Percentiles rank a stretch among this genome's conserved stretches.
Conservation (phyloP, 2,113 vertebrate genomes). For the Cyprinodon tularosa region DNA sequence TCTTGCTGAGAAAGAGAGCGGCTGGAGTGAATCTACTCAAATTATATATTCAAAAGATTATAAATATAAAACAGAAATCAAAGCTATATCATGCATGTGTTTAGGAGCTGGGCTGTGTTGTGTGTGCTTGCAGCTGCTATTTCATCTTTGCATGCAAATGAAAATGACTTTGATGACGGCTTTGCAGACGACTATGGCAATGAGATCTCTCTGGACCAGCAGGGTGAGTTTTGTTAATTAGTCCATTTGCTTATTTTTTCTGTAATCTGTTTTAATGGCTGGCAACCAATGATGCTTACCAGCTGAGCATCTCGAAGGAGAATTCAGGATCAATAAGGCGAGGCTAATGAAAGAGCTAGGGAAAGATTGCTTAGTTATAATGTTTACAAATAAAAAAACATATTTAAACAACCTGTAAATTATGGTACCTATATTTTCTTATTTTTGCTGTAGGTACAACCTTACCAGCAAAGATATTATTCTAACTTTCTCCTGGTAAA, state of each 20-base stretch:
- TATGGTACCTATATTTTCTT: no score
- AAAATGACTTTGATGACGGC: constrained; percentile 42
- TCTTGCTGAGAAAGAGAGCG: constrained; percentile 5
- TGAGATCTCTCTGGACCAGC: constrained; percentile 59
- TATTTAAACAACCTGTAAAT: no score
- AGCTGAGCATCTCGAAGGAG: no score
- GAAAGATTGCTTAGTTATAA: no score
- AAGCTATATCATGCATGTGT: constrained; percentile 40
- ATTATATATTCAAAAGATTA: constrained; percentile 2
- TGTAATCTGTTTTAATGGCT: constrained; percentile 11
- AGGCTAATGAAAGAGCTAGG: no score
- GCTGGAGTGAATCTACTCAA: constrained; percentile 12
- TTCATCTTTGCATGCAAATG: constrained; percentile 33
- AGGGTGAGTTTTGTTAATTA: constrained; percentile 57
- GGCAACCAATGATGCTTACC: no score
- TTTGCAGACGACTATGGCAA: constrained; percentile 65
- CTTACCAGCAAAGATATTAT: no score
- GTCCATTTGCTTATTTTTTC: constrained; percentile 16
- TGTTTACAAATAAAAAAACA: no score
- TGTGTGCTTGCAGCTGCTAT: constrained; percentile 39
- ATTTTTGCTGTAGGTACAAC: no score
- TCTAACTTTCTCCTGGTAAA: no score
- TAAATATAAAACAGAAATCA: not conserved
- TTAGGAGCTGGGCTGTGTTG: constrained; percentile 42
- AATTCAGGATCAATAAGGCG: no score